Evolutionary conservation across 2,888 invertebrate species (phyloP), one percentile per base, ranked within the genome.

Genomic region (Drosophila formosana): DNA sequence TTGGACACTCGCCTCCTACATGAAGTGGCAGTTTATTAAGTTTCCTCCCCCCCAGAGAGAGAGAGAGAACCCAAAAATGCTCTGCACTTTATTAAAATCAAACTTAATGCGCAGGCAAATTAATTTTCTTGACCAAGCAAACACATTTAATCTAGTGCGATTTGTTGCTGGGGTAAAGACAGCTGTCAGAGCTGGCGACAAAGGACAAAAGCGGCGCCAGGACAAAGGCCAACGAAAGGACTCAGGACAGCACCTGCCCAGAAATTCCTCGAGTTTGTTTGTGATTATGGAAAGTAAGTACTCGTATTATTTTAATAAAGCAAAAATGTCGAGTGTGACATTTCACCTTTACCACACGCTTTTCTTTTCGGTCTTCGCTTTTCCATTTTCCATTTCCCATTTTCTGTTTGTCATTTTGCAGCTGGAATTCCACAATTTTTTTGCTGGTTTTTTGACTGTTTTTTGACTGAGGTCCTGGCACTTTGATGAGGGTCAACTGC

Each of bases 31-130:
- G 78, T 88, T 88, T 83, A 83, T 83, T 88, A 83, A 82, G 83
- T 74, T 80, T 63, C 18, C 18, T 18, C 62, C 47, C 41, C 46
- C 50, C n/a, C 32, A 26, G 32, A 32, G 32, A 32, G 32, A 32
- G 9, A 9, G 34, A 13, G 39, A 9, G 6, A 56, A 34, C 58
- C 50, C 72, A 45, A 69, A 71, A 58, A 34, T 45, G 46, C 61
- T 60, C 50, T 23, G 71, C 88, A 89, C 85, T 86, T 86, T 87
- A 86, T 86, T 89, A 86, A 86, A 86, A 86, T 86, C 89, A 87
- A 89, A 87, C 72, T 65, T 73, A 82, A 81, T 87, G 80, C 75
- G 50, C 46, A 47, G 52, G 66, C 80, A 86, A 86, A 86, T 86
- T 86, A 86, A 86, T 86, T 86, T 84, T 71, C 77, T 78, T 71